Base-by-base conservation (phyloP, 2,888 invertebrate species). In the Tribolium freemani region DNA sequence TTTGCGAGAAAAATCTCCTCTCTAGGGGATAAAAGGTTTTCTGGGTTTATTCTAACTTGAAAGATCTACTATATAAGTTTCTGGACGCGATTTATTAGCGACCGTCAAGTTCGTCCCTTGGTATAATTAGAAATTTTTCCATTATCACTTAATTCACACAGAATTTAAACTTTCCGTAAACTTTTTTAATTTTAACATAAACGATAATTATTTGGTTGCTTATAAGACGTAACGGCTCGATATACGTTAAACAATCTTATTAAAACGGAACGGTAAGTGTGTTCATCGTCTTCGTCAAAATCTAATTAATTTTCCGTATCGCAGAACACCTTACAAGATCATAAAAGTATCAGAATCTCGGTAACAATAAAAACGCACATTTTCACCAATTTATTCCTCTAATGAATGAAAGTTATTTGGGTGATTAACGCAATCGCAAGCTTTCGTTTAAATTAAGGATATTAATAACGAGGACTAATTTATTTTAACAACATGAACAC, bases 301-400 rank as follows among this genome's bases (percentile, higher is more conserved):
- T 58, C 8, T 58, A 58, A 58, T 58, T 58, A 58, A 58, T 21
- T 45, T 58, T 58, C 44, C 38, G 56, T 31, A 31, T 58, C 58
- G 44, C 31, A 44, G 45, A 13, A 58, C 44, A 45, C 57, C 58
- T 58, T 45, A 45, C n/a, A 5, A 58, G 5, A 30, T 30, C 56
- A 10, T 56, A 31, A 56, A 38, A 38, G 6, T 11, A 56, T 30
- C 56, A 38, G 31, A 56, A 31, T 5, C 48, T 5, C 16, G 6
- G 11, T 46, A 48, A 11, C 11, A 48, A 48, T 48, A 48, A 48
- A 48, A 48, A 16, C 3, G 38, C 9, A 31, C n/a, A 38, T 38
- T 38, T 38, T 38, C 38, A 38, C 8, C 4, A 38, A 38, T 38
- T n/a, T n/a, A 8, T n/a, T n/a, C n/a, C n/a, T n/a, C 38, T 8